Base-by-base conservation (phyloP, 2,113 vertebrate species). In the Pteropus alecto region DNA sequence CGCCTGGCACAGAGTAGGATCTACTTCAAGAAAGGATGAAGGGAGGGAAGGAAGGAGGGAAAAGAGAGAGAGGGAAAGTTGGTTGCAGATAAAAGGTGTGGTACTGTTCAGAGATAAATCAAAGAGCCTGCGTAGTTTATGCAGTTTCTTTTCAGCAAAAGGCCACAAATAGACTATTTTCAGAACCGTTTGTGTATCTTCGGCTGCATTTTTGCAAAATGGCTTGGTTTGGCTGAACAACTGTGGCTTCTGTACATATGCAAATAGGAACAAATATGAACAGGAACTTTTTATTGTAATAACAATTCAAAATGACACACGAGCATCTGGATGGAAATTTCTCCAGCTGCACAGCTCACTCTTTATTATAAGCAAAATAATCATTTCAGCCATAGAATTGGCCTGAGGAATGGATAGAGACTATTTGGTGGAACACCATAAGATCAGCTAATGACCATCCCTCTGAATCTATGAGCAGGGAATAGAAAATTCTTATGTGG, bases 251-350 rank as follows among this genome's bases (percentile, higher is more conserved):
- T 3, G 2, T 28, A 96, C 48, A 89, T 71, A 97, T 96, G 96
- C 67, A 96, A 82, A 22, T 96, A 97, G 21, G 54, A 92, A 92
- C 77, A 97, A 96, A 93, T 95, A 95, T 71, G 90, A 96, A 96
- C 76, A 91, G 68, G 19, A 97, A 97, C 51, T 79, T 67, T 95
- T 96, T 96, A 97, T 96, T 96, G 71, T 95, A 96, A 97, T 96
- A 94, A 76, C 93, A 97, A 79, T 97, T 56, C 96, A 92, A 38
- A 60, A 18, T 86, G 88, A 33, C 38, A 94, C 43, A 51, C 6
- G 26, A 96, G 68, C 70, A 90, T 97, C 79, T 35, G 68, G 5
- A 90, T 90, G 18, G 73, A 96, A 93, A 33, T 90, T 79, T 96
- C 74, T 94, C 60, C 94, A 95, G 65, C 70, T 97, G 87, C 68